Evolutionary conservation across 2,113 vertebrate species (phyloP).

Genomic region (Kobus ellipsiprymnus): DNA sequence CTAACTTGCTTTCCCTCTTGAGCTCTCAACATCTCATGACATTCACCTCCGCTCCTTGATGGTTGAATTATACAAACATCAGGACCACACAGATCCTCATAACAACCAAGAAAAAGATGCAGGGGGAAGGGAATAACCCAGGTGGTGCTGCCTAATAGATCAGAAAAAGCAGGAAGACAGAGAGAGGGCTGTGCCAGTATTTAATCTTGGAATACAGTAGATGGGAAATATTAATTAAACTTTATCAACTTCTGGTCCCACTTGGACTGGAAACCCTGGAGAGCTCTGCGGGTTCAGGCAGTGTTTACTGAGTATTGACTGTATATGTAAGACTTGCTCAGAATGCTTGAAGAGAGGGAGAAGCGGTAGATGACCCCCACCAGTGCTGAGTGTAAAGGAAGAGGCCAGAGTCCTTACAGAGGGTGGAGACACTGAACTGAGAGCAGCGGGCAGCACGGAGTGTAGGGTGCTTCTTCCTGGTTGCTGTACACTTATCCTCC

Average conservation of each 20-base stretch:
- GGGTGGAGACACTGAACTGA: neutral
- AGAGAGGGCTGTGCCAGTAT: neutral
- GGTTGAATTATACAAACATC: neutral
- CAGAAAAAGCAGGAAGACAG: neutral
- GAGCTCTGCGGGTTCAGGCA: neutral
- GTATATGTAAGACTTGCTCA: neutral
- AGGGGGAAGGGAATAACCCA: neutral
- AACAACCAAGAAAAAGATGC: neutral
- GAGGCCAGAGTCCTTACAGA: neutral
- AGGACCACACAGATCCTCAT: neutral
- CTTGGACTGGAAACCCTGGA: neutral
- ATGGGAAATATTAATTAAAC: neutral
- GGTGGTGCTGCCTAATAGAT: neutral
- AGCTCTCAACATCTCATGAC: neutral
- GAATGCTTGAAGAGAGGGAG: neutral
- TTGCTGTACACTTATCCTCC: neutral
- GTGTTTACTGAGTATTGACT: neutral
- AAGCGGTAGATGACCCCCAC: neutral
- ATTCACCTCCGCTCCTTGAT: neutral
- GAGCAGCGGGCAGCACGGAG: neutral
- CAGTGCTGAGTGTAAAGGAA: neutral
- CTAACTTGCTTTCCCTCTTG: neutral
- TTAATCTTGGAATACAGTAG: neutral
- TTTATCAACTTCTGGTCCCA: neutral
- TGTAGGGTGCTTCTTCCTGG: neutral